Evolutionary conservation across 2,113 vertebrate genomes (phyloP).

Genomic region (Cettia cetti): DNA sequence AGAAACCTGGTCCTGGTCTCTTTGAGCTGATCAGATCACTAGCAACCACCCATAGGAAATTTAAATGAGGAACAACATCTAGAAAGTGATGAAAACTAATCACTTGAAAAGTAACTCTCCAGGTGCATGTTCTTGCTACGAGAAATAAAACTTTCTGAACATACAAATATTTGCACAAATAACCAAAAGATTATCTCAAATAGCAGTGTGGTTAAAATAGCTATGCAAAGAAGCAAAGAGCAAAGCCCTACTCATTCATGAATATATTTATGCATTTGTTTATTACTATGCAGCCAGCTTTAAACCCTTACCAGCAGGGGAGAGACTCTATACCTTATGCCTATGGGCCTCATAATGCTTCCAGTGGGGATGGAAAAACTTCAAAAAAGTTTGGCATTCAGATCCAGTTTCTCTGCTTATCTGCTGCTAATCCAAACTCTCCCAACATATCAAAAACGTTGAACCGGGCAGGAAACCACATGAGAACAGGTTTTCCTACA

Average conservation of each 20-base stretch:
- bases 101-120: background rate
- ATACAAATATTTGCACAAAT: background rate
- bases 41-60: background rate
- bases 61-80: background rate
- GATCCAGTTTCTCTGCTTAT: constrained; percentile 58
- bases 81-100: background rate
- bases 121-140: background rate
- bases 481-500: constrained; percentile 69
- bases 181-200: background rate
- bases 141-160: constrained; percentile 3
- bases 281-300: constrained; percentile 45
- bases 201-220: constrained; percentile 23
- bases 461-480: constrained; percentile 65
- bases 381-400: constrained; percentile 58
- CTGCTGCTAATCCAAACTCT: constrained; percentile 66
- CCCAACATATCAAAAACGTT: constrained; percentile 63
- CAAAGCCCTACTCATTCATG: constrained; percentile 5
- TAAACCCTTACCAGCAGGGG: constrained; percentile 29
- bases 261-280: constrained; percentile 54
- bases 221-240: constrained; percentile 31
- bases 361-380: constrained; percentile 56
- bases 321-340: constrained; percentile 42
- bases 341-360: constrained; percentile 26
- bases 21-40: background rate
- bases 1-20: background rate